These are phyloP conservation scores for Pantelozetes paolii DNA, from an alignment of 2,888 invertebrate genomes.

Conservation along the genomic window DNA sequence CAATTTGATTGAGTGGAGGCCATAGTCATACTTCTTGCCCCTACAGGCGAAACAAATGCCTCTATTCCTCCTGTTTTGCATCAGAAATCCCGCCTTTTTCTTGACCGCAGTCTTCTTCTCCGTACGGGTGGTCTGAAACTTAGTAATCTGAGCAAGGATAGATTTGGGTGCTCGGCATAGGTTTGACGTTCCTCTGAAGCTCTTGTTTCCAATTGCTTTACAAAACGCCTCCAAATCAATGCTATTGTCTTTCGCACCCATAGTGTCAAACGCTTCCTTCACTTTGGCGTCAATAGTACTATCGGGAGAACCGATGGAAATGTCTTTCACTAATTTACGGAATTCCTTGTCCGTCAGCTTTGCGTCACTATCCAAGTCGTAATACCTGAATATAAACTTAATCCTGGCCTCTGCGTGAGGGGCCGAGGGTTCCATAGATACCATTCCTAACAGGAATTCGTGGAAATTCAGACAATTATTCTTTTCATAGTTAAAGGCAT, in stretches of 20 bases:
- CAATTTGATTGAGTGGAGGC: slow-evolving; percentile 37
- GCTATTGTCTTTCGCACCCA: neutral
- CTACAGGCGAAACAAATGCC: slow-evolving; percentile 37
- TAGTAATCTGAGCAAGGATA: slow-evolving; percentile 42
- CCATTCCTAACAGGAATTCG: slow-evolving; percentile 62
- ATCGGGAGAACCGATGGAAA: neutral
- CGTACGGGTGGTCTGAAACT: neutral
- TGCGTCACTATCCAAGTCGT: slow-evolving; percentile 13
- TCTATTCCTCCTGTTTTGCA: neutral
- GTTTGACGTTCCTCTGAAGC: slow-evolving; percentile 64
- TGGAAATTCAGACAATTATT: slow-evolving; percentile 40
- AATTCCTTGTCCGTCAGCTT: slow-evolving; percentile 20
- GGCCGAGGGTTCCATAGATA: slow-evolving; percentile 51
- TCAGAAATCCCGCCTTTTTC: neutral
- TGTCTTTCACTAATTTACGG: neutral
- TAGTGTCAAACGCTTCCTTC: neutral
- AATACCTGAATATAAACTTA: slow-evolving; percentile 35
- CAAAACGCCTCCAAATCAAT: slow-evolving; percentile 11
- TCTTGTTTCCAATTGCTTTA: slow-evolving; percentile 59
- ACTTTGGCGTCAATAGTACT: neutral
- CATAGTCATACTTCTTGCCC: slow-evolving; percentile 35
- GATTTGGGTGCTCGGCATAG: slow-evolving; percentile 61
- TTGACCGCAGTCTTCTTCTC: slow-evolving; percentile 13
- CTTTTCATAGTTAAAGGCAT: slow-evolving; percentile 29
- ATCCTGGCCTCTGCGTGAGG: slow-evolving; percentile 52